Conservation (phyloP, 2,797 vertebrate species). For the Cheirogaleus major region DNA sequence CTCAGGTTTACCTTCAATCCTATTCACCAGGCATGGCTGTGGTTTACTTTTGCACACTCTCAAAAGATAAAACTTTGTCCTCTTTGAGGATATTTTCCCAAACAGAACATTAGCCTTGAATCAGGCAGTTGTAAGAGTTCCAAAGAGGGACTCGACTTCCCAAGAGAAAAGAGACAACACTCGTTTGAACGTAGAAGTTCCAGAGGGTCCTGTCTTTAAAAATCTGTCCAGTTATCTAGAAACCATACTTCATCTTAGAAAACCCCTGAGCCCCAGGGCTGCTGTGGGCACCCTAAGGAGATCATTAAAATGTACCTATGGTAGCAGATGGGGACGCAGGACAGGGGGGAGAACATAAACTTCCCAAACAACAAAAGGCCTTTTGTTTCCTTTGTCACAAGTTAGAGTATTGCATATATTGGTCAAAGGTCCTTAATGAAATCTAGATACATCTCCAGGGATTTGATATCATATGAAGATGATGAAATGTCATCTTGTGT, state of each 20-base stretch:
- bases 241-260: neutral
- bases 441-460: neutral
- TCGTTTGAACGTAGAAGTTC: neutral
- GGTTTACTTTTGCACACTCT: neutral
- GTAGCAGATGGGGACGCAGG: neutral
- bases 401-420: neutral
- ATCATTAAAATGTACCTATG: neutral
- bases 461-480: neutral
- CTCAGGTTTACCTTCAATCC: neutral
- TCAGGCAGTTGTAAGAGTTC: neutral
- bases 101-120: neutral
- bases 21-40: neutral
- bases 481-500: neutral
- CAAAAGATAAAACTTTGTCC: neutral
- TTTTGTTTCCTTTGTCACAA: neutral
- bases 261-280: neutral
- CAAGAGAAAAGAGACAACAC: neutral
- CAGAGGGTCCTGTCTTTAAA: neutral
- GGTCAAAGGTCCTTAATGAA: neutral
- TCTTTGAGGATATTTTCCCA: constrained; percentile 38
- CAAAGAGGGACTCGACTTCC: neutral
- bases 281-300: neutral
- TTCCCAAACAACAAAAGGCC: neutral
- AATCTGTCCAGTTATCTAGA: constrained; percentile 6
- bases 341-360: neutral